These are phyloP conservation scores for Caloenas nicobarica DNA, from an alignment of 2,113 vertebrate species.

Conservation along the genomic window DNA sequence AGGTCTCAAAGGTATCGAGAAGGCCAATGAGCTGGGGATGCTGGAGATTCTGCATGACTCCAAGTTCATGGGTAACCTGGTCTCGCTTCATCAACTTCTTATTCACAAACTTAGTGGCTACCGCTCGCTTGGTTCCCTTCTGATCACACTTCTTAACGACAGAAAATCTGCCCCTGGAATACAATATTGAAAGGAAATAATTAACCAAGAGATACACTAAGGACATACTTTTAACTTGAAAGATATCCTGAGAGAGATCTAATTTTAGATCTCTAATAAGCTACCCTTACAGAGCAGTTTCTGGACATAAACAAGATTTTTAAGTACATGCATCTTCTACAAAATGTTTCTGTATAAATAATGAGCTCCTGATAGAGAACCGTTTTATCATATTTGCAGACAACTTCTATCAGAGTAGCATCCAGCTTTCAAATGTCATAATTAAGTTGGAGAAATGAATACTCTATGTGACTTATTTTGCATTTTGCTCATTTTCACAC, in stretches of 20 bases:
- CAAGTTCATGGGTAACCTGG: constrained; percentile 92
- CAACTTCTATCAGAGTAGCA: neutral
- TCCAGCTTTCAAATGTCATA: neutral
- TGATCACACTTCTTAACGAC: constrained; percentile 95
- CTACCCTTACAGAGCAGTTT: neutral
- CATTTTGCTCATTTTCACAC: neutral
- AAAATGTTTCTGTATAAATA: neutral
- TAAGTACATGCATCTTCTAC: neutral
- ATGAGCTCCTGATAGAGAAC: neutral
- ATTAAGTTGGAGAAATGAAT: neutral
- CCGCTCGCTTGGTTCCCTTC: constrained; percentile 85
- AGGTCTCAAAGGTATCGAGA: constrained; percentile 92
- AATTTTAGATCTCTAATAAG: neutral
- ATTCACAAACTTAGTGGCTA: constrained; percentile 95
- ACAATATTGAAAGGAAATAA: neutral
- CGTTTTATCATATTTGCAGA: neutral
- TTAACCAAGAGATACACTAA: neutral
- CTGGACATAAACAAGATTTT: neutral
- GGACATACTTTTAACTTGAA: neutral
- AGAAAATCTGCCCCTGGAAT: constrained; percentile 92
- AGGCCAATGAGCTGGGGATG: constrained; percentile 91
- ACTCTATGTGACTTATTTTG: neutral
- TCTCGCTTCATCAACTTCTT: constrained; percentile 97
- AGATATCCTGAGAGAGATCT: neutral
- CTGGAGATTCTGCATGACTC: constrained; percentile 90